Evolutionary conservation across 2,888 invertebrate genomes (phyloP), one percentile per base, ranked within the genome.

Genomic region (Merodon equestris): DNA sequence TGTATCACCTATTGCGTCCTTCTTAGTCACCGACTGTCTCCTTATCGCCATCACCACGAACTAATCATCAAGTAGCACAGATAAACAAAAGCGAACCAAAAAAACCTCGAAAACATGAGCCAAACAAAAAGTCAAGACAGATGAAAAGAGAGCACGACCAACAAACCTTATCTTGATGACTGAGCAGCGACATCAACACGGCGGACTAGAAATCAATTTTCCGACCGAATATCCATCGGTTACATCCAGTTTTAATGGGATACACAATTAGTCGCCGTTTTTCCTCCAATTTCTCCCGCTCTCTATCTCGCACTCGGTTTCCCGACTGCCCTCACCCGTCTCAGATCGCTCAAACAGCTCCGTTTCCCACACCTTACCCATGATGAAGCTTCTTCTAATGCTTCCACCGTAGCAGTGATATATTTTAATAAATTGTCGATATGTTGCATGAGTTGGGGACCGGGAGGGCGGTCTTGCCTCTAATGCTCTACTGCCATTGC

Each of bases 231-330:
- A 74, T 79, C 74, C 74, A 74, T 74, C 74, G 74, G 74, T 60
- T 68, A 68, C 79, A 68, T 64, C 63, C 64, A 71, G 36, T 40
- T 75, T 70, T 81, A 81, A 75, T 75, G 68, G 75, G 70, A 81
- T 75, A 81, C 66, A 81, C 81, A 81, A 81, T 81, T 81, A 81
- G 81, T 81, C 74, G 81, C 71, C 67, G 66, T 81, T 71, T 75
- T 79, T 74, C 74, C 60, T 64, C 64, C 79, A 74, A 73, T 74
- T 79, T 74, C 74, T 54, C 3, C 27, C 27, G 27, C 27, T 27
- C 27, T 27, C 27, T 7, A 27, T 27, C 27, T 27, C 27, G 27
- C 27, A 27, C 27, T 27, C 2, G 27, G 27, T 27, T 7, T 2
- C 3, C 27, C 27, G 27, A 27, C 38, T 3, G 12, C 38, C 38